Base-by-base conservation (phyloP, 1,140 invertebrate genomes). In the Hyles vespertilio region DNA sequence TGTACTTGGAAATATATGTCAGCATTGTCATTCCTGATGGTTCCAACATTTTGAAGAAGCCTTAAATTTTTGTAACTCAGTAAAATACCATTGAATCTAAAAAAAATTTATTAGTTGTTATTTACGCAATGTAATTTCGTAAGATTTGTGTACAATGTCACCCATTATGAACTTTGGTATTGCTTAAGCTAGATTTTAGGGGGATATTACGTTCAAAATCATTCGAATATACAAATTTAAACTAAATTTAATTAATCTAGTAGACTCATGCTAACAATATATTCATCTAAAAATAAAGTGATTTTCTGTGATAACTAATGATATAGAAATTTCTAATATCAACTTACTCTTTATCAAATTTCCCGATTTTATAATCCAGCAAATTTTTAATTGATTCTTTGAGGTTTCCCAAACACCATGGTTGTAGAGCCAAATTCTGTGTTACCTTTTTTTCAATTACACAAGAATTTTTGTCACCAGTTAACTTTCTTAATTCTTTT, bases 61-160 rank as follows among this genome's bases (percentile, higher is more conserved):
- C 90, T 91, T 32, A 92, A 83, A 71, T 93, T 93, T 77, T 92
- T 90, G 64, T 92, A 94, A 54, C 91, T 90, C 36, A 93, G 72
- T 6, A 93, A 64, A 67, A 93, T 92, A 10, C 92, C 93, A 70
- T 92, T 83, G 40, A 93, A 84, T 55, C 87, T 89, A 76, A 43
- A 84, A 84, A 55, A 67, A 22, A 63, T 33, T n/a, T 10, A 33
- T 51, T 12, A 33, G 5, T 51, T 51, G 49, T 51, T 32, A 32
- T 6, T 47, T 47, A 11, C 12, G 8, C 36, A 5, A 40, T 5
- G 5, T 5, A 2, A 40, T 5, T 5, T 40, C 0, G 8, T 40
- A 40, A 40, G 36, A 5, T 8, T 47, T 47, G 2, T 22, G 22
- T 22, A 22, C 2, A 22, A 22, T 22, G 22, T 22, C 22, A 22